Evolutionary conservation across 2,113 vertebrate genomes (phyloP), one percentile per base, ranked within the genome.

Genomic region (Ondatra zibethicus): DNA sequence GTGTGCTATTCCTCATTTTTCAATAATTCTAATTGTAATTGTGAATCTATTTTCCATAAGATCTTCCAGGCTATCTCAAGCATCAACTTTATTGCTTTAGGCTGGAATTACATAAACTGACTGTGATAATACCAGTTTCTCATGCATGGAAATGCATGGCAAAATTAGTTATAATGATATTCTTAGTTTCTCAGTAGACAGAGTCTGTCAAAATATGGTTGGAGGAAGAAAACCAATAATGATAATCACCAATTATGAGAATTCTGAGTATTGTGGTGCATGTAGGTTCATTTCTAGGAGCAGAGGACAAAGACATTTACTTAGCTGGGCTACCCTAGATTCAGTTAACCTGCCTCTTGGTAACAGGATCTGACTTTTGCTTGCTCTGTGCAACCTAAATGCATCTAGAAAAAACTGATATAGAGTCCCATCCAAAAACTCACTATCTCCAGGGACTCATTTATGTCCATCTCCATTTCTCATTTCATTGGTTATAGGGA

Each of bases 21-120:
- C 78, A 96, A 73, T 97, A 88, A 95, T 85, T 95, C 88, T 91
- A 93, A 96, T 86, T 88, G 42, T 23, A 95, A 70, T 77, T 92
- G 42, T 93, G 66, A 36, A 68, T 80, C 85, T 91, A 50, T 91
- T 95, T 95, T 85, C 88, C 85, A 42, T 63, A 14, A 45, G 1
- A 1, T 88, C 88, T 96, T 55, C 55, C 31, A 68, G 27, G 58
- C 39, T 96, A 92, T 92, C 76, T 63, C 72, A 55, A 96, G 61
- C 7, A n/a, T 82, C 81, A 31, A 27, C 73, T 93, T 94, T 82
- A 96, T 91, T 92, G 61, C 77, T 92, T 93, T 91, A 77, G 52
- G 33, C 39, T 92, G 45, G 61, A 97, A 93, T 95, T 93, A 90
- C 27, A 76, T 92, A 93, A 97, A 90, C 63, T 76, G 88, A 77